A percentile compares a stretch with the other conserved stretches of the same genome.
Conservation (phyloP, 2,888 invertebrate species). For the Muschampia plurimacula region DNA sequence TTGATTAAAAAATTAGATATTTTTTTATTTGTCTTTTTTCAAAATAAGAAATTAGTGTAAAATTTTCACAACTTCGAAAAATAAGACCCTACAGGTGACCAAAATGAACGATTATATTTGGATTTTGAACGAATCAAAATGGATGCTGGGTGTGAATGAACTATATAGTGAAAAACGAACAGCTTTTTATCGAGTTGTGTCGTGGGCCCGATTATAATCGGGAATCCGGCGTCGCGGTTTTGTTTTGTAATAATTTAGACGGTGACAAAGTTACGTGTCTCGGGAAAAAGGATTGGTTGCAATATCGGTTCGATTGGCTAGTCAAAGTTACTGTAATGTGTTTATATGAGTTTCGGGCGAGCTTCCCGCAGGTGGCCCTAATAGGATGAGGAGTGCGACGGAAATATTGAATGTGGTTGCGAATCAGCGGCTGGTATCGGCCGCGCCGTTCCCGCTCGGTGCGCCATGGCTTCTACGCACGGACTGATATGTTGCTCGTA, state of each 20-base stretch:
- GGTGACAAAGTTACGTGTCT: constrained; percentile 69
- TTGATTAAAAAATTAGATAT: background rate
- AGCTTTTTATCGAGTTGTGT: constrained; percentile 84
- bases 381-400: constrained; percentile 82
- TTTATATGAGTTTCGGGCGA: constrained; percentile 76
- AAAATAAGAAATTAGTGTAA: background rate
- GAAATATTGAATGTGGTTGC: constrained; percentile 72
- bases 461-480: constrained; percentile 72
- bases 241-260: constrained; percentile 67
- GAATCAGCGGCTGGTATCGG: constrained; percentile 66
- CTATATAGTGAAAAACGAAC: constrained; percentile 69
- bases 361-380: constrained; percentile 82
- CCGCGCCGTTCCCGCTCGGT: constrained; percentile 66
- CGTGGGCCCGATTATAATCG: constrained; percentile 79
- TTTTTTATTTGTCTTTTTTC: background rate
- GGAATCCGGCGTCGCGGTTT: constrained; percentile 76
- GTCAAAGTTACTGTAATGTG: constrained; percentile 83
- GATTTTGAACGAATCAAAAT: constrained; percentile 86
- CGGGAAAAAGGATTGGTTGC: constrained; percentile 57
- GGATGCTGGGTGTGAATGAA: constrained; percentile 86
- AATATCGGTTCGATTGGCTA: constrained; percentile 69
- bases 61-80: background rate
- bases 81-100: constrained; percentile 57
- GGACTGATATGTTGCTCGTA: constrained; percentile 80
- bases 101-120: constrained; percentile 80